These are phyloP conservation scores for Ditylenchus dipsaci DNA, from an alignment of 1,140 invertebrate genomes.

Conservation along the genomic window DNA sequence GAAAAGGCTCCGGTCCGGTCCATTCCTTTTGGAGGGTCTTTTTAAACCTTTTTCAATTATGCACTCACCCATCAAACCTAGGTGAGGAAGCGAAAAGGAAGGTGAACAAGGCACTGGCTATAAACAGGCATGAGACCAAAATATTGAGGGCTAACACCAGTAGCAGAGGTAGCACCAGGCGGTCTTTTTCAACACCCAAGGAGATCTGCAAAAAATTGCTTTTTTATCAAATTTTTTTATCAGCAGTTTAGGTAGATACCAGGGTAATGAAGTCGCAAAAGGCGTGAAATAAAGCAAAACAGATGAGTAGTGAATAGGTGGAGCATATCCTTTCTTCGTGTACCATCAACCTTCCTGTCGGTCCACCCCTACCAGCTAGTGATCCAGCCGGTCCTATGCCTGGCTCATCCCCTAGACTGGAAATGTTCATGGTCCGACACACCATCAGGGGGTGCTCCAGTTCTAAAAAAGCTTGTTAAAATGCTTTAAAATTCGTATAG, in stretches of 20 bases:
- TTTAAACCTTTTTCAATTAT: no score
- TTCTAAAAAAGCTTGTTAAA: not conserved
- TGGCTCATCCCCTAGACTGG: not conserved
- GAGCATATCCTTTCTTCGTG: not conserved
- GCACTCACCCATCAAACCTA: not conserved
- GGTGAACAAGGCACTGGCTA: not conserved
- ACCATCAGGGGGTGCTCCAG: not conserved
- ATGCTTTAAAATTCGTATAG: no score
- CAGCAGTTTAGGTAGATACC: not conserved
- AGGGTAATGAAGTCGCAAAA: not conserved
- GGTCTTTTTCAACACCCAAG: not conserved
- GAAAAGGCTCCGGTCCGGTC: no score
- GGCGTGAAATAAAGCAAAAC: not conserved
- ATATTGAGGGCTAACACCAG: not conserved
- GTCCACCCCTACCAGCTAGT: not conserved
- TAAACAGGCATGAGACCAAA: not conserved
- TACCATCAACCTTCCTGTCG: not conserved
- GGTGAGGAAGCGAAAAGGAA: not conserved
- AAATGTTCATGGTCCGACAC: not conserved
- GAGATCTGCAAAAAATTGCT: no score
- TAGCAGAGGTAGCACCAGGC: not conserved
- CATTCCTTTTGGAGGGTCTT: no score
- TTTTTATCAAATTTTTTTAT: not conserved
- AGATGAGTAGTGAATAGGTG: not conserved
- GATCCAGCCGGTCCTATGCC: not conserved